Base-by-base conservation (phyloP, 2,888 invertebrate species). In the Trachelus tabidus region DNA sequence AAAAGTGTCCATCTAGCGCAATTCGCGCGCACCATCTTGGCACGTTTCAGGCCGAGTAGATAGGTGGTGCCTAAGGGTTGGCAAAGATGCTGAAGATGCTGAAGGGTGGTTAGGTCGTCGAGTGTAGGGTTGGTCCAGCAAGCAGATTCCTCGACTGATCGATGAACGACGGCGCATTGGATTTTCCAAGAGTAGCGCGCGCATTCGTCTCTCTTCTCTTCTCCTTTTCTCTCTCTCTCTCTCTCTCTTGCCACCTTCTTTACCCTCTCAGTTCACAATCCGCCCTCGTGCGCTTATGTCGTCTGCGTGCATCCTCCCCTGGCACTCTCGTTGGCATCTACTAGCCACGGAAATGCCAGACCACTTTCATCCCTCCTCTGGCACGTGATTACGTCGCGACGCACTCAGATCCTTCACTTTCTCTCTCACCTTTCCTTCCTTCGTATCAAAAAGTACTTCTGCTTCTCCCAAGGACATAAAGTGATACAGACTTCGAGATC, bases 141-240 rank as follows among this genome's bases (percentile, higher is more conserved):
- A 85, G 87, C 90, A 90, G 90, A 89, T 89, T 90, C 89, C 88
- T 85, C 85, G 87, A 80, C 89, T 90, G 90, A 90, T 90, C 90
- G 90, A 90, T 85, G 81, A 82, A 85, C 84, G 84, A 81, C 83
- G 83, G 84, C 84, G 85, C 83, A 81, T 80, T 78, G 80, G 79
- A 77, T 83, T 77, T 80, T 79, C 81, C 68, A 85, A 84, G 80
- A 85, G 86, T 84, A 85, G 86, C 89, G 88, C 89, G 89, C 89
- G 87, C 88, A 87, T 83, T 85, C 56, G 81, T 79, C 83, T 80
- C 77, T 84, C 71, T 76, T 84, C 85, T 85, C 82, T 80, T 81
- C 79, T 81, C 81, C 79, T 33, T 73, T 30, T 78, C 75, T 37
- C 12, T 37, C 37, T 37, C 37, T 37, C 35, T 37, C 15, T 15